Conservation (phyloP, 2,113 vertebrate species). For the Tichodroma muraria region DNA sequence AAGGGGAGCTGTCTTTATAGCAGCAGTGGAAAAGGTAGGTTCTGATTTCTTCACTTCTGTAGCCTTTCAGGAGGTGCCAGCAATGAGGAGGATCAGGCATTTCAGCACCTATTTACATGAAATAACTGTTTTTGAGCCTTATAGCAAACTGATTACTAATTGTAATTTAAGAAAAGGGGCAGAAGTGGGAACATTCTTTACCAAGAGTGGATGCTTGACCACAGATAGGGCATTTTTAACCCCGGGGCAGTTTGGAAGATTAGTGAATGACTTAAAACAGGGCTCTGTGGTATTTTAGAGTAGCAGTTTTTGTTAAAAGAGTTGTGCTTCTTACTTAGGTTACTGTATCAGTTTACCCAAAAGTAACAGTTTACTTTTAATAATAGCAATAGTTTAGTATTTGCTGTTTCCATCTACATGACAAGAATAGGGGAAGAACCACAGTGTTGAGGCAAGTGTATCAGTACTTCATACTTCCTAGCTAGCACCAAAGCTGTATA, state of each 20-base stretch:
- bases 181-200: background rate
- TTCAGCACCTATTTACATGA: background rate
- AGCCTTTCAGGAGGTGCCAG: background rate
- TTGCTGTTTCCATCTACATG: background rate
- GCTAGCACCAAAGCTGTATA: background rate
- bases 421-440: background rate
- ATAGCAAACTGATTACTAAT: background rate
- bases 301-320: background rate
- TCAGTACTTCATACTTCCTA: background rate
- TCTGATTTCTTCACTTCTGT: background rate
- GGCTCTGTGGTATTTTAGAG: background rate
- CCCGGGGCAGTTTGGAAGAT: background rate
- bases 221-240: fast-evolving
- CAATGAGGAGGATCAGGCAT: background rate
- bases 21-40: background rate
- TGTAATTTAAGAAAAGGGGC: background rate
- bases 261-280: background rate
- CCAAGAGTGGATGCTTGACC: background rate
- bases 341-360: background rate
- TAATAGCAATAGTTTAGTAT: background rate
- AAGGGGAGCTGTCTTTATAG: background rate
- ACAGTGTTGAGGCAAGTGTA: background rate
- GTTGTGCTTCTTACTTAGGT: background rate
- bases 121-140: background rate
- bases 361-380: background rate